Evolutionary conservation across 2,888 invertebrate genomes (phyloP).

Genomic region (Epinotia ramella): DNA sequence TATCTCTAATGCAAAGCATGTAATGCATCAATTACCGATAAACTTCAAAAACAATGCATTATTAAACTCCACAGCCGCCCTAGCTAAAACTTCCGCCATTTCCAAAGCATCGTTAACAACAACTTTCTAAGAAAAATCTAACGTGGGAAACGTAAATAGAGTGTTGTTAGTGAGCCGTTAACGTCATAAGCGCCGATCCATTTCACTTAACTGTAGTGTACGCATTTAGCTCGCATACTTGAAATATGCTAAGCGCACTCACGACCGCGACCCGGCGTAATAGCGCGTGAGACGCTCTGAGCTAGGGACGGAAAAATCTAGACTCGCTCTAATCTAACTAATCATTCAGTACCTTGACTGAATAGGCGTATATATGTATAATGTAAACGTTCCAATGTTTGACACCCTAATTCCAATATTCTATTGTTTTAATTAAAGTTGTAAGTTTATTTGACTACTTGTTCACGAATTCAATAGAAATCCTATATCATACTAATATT

Average conservation of each 20-base stretch:
- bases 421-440: no score
- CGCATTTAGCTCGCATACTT: constrained; percentile 77
- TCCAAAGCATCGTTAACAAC: constrained; percentile 15
- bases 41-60: constrained; percentile 12
- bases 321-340: constrained; percentile 46
- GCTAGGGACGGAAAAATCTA: constrained; percentile 59
- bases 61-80: constrained; percentile 13
- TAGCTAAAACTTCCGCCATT: constrained; percentile 1
- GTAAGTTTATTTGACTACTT: no score
- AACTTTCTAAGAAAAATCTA: constrained; percentile 39
- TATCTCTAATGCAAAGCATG: neutral
- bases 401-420: no score
- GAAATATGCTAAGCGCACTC: constrained; percentile 83
- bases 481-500: no score
- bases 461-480: no score
- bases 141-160: constrained; percentile 68
- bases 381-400: neutral
- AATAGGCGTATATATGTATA: neutral
- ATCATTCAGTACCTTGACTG: constrained; percentile 2
- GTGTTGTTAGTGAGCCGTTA: constrained; percentile 60
- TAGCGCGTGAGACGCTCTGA: constrained; percentile 78
- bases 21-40: constrained; percentile 2
- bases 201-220: constrained; percentile 76
- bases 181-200: constrained; percentile 75
- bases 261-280: constrained; percentile 68